Percentiles rank a stretch among this genome's conserved stretches.
phyloP scores from a whole-genome alignment of 2,113 vertebrate genomes.

The Alligator sinensis region DNA sequence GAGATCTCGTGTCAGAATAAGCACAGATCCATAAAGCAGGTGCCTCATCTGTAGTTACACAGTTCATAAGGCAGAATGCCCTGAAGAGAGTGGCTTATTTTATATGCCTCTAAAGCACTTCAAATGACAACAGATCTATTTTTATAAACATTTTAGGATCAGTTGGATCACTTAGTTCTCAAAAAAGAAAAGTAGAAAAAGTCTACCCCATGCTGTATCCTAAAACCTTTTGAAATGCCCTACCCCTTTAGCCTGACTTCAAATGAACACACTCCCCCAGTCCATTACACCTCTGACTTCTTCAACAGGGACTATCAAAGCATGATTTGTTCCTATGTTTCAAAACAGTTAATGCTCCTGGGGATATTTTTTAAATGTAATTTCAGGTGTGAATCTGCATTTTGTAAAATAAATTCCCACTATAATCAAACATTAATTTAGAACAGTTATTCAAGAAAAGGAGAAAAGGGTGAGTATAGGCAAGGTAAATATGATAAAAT shows the following conservation, averaged over 20 bases:
- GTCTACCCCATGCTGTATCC: background rate
- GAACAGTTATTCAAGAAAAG: background rate
- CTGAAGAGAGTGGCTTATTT: conserved; percentile 15
- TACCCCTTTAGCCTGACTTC: background rate
- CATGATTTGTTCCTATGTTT: background rate
- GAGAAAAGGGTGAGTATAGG: background rate
- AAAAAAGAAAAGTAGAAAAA: background rate
- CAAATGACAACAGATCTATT: background rate
- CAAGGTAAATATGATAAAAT: conserved; percentile 11
- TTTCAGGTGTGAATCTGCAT: background rate
- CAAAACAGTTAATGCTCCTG: background rate
- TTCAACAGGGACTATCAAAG: conserved; percentile 31
- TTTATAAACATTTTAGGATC: background rate
- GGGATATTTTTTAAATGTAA: background rate
- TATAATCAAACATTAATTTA: background rate
- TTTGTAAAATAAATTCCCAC: conserved; percentile 17
- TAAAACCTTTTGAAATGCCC: background rate
- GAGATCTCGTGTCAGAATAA: background rate
- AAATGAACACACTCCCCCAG: background rate
- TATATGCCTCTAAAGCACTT: background rate
- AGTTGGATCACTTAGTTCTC: background rate
- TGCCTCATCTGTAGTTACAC: background rate
- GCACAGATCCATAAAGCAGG: background rate
- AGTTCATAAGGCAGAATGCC: background rate
- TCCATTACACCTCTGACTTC: conserved; percentile 20